phyloP scores from a whole-genome alignment of 1,140 invertebrate species.

The Diorhabda carinulata region DNA sequence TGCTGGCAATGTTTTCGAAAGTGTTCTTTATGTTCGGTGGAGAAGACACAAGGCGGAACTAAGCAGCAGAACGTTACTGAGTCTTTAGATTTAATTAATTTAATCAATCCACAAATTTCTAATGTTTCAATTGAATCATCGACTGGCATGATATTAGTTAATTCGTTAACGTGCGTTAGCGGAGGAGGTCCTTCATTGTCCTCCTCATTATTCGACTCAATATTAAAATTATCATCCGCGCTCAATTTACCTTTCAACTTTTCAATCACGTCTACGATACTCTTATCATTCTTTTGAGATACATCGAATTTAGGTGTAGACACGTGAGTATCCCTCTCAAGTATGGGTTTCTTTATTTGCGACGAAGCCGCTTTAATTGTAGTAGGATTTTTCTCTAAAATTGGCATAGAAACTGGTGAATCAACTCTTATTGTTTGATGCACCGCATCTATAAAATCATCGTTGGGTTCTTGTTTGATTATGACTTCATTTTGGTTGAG shows the following conservation, averaged over 20 bases:
- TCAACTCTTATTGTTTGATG: not conserved
- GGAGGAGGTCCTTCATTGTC: slow-evolving; percentile 21
- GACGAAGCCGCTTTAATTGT: too few relatives aligned
- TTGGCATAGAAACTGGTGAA: slow-evolving; percentile 12
- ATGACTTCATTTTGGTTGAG: slow-evolving; percentile 28
- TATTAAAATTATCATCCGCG: not conserved
- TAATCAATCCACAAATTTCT: slow-evolving; percentile 28
- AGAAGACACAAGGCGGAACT: slow-evolving; percentile 35
- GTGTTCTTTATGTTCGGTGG: slow-evolving; percentile 26
- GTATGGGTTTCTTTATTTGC: slow-evolving; percentile 20
- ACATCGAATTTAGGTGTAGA: slow-evolving; percentile 1
- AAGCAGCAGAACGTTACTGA: slow-evolving; percentile 34
- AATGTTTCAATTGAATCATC: slow-evolving; percentile 7
- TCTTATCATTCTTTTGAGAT: slow-evolving; percentile 13
- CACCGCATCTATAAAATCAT: slow-evolving; percentile 9
- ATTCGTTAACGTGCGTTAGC: slow-evolving; percentile 19
- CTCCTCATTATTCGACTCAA: not conserved
- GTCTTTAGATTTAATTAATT: slow-evolving; percentile 25
- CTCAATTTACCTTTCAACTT: slow-evolving; percentile 33
- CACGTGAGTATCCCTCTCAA: slow-evolving; percentile 15
- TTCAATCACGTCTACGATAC: slow-evolving; percentile 25
- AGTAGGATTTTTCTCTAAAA: slow-evolving; percentile 11
- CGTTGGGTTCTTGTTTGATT: slow-evolving; percentile 28
- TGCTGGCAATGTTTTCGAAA: slow-evolving; percentile 38
- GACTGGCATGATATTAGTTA: not conserved